Conservation (phyloP, 53 echinoderm and acorn worm genomes). For the Paracentrotus lividus region DNA sequence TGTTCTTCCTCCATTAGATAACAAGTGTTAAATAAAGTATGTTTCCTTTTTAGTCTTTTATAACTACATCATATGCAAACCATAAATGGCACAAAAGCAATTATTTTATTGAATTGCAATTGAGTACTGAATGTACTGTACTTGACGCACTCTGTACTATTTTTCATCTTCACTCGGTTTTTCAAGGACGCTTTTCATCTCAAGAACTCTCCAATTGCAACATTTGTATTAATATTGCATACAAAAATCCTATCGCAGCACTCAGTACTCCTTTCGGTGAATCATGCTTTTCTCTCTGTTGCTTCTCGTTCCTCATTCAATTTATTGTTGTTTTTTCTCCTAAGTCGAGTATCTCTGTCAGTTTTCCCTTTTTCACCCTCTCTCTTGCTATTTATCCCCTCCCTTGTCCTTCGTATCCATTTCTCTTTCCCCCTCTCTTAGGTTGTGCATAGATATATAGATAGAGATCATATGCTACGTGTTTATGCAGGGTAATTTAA, state of each 20-base stretch:
- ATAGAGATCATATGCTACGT: slow-evolving; percentile 47
- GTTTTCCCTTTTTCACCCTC: not conserved
- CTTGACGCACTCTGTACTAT: not conserved
- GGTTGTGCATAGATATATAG: slow-evolving; percentile 35
- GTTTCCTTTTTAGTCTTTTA: too few species aligned
- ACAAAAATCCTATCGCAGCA: not conserved
- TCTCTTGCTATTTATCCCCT: not conserved
- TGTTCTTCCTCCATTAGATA: too few species aligned
- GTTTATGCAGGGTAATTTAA: slow-evolving; percentile 62
- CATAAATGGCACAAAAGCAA: not conserved
- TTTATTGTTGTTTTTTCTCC: not conserved
- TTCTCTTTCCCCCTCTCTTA: not conserved
- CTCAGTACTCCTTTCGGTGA: not conserved
- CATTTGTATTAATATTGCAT: not conserved
- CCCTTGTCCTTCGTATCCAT: slow-evolving; percentile 8
- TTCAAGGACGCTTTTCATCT: not conserved
- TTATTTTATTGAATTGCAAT: not conserved
- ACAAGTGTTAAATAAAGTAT: too few species aligned
- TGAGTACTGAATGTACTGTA: not conserved
- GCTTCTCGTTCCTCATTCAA: slow-evolving; percentile 1
- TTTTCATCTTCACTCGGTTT: not conserved
- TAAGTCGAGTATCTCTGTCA: not conserved
- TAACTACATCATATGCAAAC: not conserved
- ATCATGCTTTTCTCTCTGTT: not conserved
- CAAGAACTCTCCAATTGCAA: not conserved